phyloP scores from a whole-genome alignment of 2,888 invertebrate species.

The Xestia ashworthii region DNA sequence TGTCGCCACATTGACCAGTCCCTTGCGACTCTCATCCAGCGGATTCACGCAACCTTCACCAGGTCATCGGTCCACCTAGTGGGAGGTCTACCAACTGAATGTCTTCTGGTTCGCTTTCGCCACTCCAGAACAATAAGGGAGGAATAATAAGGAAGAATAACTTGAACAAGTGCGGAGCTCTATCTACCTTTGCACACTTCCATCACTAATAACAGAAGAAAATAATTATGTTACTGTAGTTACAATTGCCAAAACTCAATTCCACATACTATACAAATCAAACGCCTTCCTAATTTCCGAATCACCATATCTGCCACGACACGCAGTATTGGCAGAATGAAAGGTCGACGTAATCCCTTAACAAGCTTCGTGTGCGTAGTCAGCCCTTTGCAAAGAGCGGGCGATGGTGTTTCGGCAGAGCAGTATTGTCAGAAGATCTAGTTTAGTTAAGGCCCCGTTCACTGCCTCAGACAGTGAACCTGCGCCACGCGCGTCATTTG shows the following conservation, averaged over 20 bases:
- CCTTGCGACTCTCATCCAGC: too few species aligned
- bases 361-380: constrained; percentile 54
- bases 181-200: background rate
- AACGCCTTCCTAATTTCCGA: constrained; percentile 31
- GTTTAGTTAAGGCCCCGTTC: too few species aligned
- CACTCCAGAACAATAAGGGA: background rate
- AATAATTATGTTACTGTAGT: too few species aligned
- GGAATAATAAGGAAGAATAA: background rate
- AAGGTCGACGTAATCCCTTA: constrained; percentile 58
- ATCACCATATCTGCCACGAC: constrained; percentile 32
- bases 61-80: too few species aligned
- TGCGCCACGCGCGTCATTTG: too few species aligned
- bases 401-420: background rate
- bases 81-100: too few species aligned
- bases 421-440: constrained; percentile 24
- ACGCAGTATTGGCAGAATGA: constrained; percentile 57
- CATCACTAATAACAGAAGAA: background rate
- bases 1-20: too few species aligned
- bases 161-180: background rate
- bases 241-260: background rate
- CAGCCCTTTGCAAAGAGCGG: constrained; percentile 41
- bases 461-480: too few species aligned
- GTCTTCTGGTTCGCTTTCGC: too few species aligned
- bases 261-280: constrained; percentile 26
- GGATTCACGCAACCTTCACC: too few species aligned